Evolutionary conservation across 2,797 vertebrate genomes (phyloP).

Genomic region (Lagodon rhomboides): DNA sequence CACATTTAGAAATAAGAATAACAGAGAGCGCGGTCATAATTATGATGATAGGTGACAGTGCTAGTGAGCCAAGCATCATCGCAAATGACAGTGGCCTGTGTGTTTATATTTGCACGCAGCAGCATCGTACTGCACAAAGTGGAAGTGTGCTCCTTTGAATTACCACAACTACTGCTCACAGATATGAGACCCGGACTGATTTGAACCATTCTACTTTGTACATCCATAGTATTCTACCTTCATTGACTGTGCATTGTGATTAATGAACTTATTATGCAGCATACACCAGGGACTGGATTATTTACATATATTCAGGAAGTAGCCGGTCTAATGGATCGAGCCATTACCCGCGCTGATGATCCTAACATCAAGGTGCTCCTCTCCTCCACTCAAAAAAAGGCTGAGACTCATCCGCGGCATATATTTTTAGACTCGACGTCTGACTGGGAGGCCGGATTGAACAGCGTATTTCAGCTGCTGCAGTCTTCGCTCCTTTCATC

Average conservation of each 20-base stretch:
- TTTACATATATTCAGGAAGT: constrained; percentile 72
- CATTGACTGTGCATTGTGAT: constrained; percentile 67
- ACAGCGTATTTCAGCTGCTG: constrained; percentile 64
- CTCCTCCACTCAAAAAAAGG: constrained; percentile 53
- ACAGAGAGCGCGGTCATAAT: constrained; percentile 69
- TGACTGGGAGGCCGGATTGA: constrained; percentile 70
- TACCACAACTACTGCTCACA: constrained; percentile 65
- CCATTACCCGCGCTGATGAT: constrained; percentile 70
- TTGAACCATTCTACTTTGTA: constrained; percentile 56
- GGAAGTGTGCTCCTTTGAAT: constrained; percentile 76
- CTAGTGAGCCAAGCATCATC: constrained; percentile 77
- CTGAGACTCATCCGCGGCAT: constrained; percentile 46
- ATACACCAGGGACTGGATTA: constrained; percentile 68
- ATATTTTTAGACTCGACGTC: constrained; percentile 77
- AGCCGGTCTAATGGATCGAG: constrained; percentile 64
- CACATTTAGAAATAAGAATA: constrained; percentile 80
- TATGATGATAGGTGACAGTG: constrained; percentile 84
- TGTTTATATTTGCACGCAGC: constrained; percentile 70
- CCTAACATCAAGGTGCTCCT: constrained; percentile 72
- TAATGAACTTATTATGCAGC: constrained; percentile 73
- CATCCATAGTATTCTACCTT: constrained; percentile 54
- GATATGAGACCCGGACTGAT: constrained; percentile 63
- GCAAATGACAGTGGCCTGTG: constrained; percentile 78
- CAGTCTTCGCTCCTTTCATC: constrained; percentile 78
- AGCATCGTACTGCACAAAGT: constrained; percentile 61